Base-by-base conservation (phyloP, 2,888 invertebrate species). In the Trypoxylon attenuatum region DNA sequence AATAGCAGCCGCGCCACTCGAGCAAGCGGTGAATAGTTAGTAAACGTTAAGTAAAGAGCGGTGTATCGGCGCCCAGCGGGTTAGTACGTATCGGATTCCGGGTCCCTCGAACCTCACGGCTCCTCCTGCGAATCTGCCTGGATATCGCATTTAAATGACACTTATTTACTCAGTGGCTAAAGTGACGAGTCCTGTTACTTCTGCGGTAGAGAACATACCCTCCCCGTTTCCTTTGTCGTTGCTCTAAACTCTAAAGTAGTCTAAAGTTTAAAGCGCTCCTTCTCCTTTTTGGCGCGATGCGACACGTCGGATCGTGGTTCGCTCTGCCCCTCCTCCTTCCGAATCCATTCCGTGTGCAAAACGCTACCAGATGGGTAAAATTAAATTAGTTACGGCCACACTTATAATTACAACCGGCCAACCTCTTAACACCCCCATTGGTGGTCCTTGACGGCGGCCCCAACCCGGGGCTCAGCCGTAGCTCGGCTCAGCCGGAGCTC, bases 351-450 rank as follows among this genome's bases (percentile, higher is more conserved):
- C 53, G 33, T 58, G 64, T 70, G 72, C 70, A 76, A 79, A 77
- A 80, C 77, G 73, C 71, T 54, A 68, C 51, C 78, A 75, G 77
- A 70, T 72, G 73, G 77, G 53, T 60, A 71, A 74, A 78, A 81
- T 79, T 76, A 70, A 80, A 81, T 80, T 76, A 78, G 73, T 78
- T 70, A 66, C 64, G 51, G 73, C 61, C 63, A 69, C 73, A 72
- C 70, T 77, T 74, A 71, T 79, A 80, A 79, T 79, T 80, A 73
- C 71, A 71, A 59, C 56, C 33, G 43, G 5, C 33, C 13, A 13
- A 10, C 33, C n/a, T 33, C 33, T 33, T 33, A 33, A 10, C 13
- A 33, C 10, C 33, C n/a, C 13, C 33, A 33, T 33, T 6, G 33
- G n/a, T n/a, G n/a, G n/a, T n/a, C n/a, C n/a, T n/a, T n/a, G n/a